These are phyloP conservation scores for Enteromius mattozi DNA, from an alignment of 2,797 vertebrate species.

Conservation along the genomic window DNA sequence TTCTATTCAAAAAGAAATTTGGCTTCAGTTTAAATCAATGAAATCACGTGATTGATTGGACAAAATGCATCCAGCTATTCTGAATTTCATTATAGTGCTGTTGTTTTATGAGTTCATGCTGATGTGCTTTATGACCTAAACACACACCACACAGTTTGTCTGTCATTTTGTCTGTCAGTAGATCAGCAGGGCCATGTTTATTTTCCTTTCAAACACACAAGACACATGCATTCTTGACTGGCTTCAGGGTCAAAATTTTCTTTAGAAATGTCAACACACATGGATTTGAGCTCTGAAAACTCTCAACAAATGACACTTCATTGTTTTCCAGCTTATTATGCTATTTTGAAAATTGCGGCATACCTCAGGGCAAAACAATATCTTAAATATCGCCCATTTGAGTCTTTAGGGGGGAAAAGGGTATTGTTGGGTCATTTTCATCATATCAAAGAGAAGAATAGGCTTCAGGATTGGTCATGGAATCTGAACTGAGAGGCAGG, in stretches of 20 bases:
- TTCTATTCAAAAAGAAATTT: constrained; percentile 5
- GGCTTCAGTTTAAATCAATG: neutral
- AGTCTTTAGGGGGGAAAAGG: constrained; percentile 42
- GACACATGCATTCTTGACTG: constrained; percentile 43
- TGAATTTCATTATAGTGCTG: constrained; percentile 1
- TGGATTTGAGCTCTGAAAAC: constrained; percentile 40
- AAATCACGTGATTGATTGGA: neutral
- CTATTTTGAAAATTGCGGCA: constrained; percentile 45
- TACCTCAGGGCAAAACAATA: constrained; percentile 24
- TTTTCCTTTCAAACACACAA: constrained; percentile 58
- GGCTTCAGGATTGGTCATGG: constrained; percentile 49
- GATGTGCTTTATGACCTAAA: constrained; percentile 24
- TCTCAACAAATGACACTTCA: constrained; percentile 27
- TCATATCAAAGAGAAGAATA: constrained; percentile 56
- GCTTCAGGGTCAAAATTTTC: constrained; percentile 29
- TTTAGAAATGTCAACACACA: constrained; percentile 47
- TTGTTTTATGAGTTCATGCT: constrained; percentile 1
- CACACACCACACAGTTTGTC: constrained; percentile 21
- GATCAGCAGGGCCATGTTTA: constrained; percentile 51
- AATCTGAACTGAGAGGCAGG: constrained; percentile 59
- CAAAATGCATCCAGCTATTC: neutral
- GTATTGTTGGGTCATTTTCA: constrained; percentile 56
- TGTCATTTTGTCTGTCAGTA: constrained; percentile 40
- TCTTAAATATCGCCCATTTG: constrained; percentile 27
- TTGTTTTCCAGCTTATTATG: constrained; percentile 48